Conservation (phyloP, 2,888 invertebrate species). For the Drosophila acutilabella region DNA sequence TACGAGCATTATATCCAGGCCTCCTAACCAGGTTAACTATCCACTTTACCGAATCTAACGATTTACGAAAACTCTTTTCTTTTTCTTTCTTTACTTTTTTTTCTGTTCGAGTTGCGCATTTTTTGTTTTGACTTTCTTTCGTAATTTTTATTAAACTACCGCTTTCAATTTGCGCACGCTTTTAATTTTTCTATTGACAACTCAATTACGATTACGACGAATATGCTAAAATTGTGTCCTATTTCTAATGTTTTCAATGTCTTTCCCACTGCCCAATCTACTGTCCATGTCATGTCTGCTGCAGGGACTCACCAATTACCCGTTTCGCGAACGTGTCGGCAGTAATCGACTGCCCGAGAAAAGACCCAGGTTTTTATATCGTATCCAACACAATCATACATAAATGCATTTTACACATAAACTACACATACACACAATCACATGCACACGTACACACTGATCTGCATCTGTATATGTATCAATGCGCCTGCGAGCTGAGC, state of each 20-base stretch:
- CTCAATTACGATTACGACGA: slow-evolving; percentile 8
- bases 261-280: slow-evolving; percentile 38
- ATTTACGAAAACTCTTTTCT: slow-evolving; percentile 2
- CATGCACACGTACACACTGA: slow-evolving; percentile 33
- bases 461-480: slow-evolving; percentile 53
- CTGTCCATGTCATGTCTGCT: slow-evolving; percentile 53
- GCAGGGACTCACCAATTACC: slow-evolving; percentile 89
- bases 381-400: slow-evolving; percentile 50
- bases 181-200: slow-evolving; percentile 19
- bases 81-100: neutral
- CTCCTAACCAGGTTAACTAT: slow-evolving; percentile 85
- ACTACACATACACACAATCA: slow-evolving; percentile 32
- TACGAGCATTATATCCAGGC: slow-evolving; percentile 86
- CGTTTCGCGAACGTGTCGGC: slow-evolving; percentile 95
- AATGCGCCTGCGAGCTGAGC: slow-evolving; percentile 40
- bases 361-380: slow-evolving; percentile 90
- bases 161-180: slow-evolving; percentile 39
- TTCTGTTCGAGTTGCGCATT: slow-evolving; percentile 29
- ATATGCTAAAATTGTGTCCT: slow-evolving; percentile 9
- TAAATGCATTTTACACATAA: slow-evolving; percentile 7
- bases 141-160: slow-evolving; percentile 10
- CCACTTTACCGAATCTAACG: slow-evolving; percentile 44
- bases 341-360: slow-evolving; percentile 94
- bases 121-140: slow-evolving; percentile 27
- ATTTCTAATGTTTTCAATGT: slow-evolving; percentile 51